Evolutionary conservation across 2,113 vertebrate genomes (phyloP), one percentile per base, ranked within the genome.

Genomic region (Athene cunicularia): DNA sequence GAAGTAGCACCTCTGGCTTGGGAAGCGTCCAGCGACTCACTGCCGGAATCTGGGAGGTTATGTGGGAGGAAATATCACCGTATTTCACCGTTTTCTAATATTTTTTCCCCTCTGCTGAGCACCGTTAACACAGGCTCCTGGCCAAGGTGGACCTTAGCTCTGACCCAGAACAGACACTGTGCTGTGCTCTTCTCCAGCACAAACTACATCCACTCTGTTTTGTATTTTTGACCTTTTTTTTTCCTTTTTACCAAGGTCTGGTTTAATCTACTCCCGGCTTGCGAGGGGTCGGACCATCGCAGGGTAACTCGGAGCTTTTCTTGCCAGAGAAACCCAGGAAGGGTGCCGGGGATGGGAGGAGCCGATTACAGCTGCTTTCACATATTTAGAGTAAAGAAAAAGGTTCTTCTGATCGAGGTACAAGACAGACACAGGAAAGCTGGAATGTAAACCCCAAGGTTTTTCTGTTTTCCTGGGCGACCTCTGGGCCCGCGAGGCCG

Each of bases 1-100:
- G 63, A 60, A 22, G 56, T 33, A 8, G 14, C 15, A 45, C 28
- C 35, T 52, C 12, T 0, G 0, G 39, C 52, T 55, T 16, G 2
- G 0, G 73, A 52, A 55, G 55, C 5, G 47, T 24, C 19, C 35
- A 8, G 55, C 5, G 8, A 37, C 39, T 32, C 80, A 8, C 53
- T 68, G 79, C 43, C 13, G 24, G 18, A 27, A 41, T 6, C 63
- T 12, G 30, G 30, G 50, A 49, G 37, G 37, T 45, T 12, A 62
- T 32, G 5, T 2, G 14, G 24, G 24, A 30, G 37, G 6, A 35
- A 53, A 26, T 2, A 22, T 30, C 28, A 27, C 52, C 20, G 1
- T 3, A 3, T 50, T 30, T 15, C 32, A 72, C 32, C 47, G 30
- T 5, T 17, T 67, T 4, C 59, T 2, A 20, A 60, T 24, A 2